These are phyloP conservation scores for Laticauda colubrina DNA, from an alignment of 2,113 vertebrate genomes.

Conservation along the genomic window DNA sequence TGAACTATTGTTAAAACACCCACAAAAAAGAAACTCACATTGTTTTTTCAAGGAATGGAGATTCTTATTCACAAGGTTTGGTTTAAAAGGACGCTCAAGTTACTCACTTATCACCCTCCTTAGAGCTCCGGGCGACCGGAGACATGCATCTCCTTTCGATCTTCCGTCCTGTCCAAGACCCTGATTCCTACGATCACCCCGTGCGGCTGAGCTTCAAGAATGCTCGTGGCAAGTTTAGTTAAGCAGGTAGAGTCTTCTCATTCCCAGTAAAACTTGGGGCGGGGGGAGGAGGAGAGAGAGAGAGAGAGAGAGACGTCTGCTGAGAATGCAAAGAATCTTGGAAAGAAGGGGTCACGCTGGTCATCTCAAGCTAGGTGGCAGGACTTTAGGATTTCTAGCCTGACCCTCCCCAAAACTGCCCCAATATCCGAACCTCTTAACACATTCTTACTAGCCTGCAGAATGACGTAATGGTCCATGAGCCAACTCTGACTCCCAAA, in stretches of 20 bases:
- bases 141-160: neutral
- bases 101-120: neutral
- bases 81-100: neutral
- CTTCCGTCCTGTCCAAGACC: neutral
- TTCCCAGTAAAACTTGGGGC: slow-evolving; percentile 39
- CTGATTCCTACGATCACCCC: slow-evolving; percentile 33
- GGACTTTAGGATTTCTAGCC: slow-evolving; percentile 73
- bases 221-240: slow-evolving; percentile 61
- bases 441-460: slow-evolving; percentile 86
- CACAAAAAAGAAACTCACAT: neutral
- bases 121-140: neutral
- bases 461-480: slow-evolving; percentile 89
- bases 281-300: neutral
- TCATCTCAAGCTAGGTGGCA: slow-evolving; percentile 48
- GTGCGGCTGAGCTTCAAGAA: slow-evolving; percentile 61
- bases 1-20: neutral
- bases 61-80: neutral
- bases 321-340: neutral
- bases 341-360: neutral
- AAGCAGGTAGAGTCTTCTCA: slow-evolving; percentile 25
- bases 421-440: slow-evolving; percentile 78
- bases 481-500: slow-evolving; percentile 66
- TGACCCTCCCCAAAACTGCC: slow-evolving; percentile 44
- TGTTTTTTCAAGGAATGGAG: neutral
- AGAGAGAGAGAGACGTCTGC: slow-evolving; percentile 29